phyloP scores from a whole-genome alignment of 2,113 vertebrate genomes.

The Mustela lutreola region DNA sequence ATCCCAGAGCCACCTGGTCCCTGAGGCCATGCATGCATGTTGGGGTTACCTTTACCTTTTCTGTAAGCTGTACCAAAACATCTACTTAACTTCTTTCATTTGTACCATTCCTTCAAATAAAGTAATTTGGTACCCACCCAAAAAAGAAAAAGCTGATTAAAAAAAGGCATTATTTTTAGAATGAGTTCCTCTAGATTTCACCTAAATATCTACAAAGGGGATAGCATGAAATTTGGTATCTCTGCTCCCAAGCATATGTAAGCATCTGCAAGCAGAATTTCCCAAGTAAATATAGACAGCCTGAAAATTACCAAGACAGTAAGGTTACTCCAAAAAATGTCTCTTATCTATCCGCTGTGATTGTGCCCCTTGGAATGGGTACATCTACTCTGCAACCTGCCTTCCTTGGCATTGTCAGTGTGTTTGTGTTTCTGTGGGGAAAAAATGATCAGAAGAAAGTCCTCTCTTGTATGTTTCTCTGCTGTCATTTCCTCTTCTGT shows the following conservation, averaged over 20 bases:
- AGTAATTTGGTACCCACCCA: too few relatives aligned
- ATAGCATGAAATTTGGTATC: neutral
- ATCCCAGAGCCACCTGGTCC: too few relatives aligned
- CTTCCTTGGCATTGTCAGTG: neutral
- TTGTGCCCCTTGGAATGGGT: rapidly evolving
- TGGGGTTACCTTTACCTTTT: too few relatives aligned
- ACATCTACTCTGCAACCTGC: neutral
- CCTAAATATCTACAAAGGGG: neutral
- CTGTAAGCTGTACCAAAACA: too few relatives aligned
- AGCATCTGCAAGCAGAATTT: neutral
- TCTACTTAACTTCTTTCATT: too few relatives aligned
- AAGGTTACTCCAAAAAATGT: neutral
- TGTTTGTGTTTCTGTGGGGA: neutral
- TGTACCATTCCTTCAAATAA: too few relatives aligned
- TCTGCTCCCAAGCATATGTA: neutral
- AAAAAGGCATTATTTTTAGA: neutral
- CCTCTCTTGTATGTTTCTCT: neutral
- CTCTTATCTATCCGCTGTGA: rapidly evolving
- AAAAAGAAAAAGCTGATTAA: neutral
- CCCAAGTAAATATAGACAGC: neutral
- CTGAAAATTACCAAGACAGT: neutral
- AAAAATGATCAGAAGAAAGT: neutral
- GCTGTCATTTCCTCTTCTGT: neutral
- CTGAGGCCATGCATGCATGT: too few relatives aligned
- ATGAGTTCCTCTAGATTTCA: neutral